Evolutionary conservation across 2,113 vertebrate genomes (phyloP).

Genomic region (rabbit (Oryctolagus cuniculus)): mOryCun1.1 NC_091434.1:110657501-110658000

Average conservation of each 20-base stretch:
- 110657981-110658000: neutral
- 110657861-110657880: too few relatives aligned
- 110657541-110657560: neutral
- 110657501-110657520: neutral
- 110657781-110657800: neutral
- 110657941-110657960: neutral
- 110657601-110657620: neutral
- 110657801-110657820: neutral
- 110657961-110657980: neutral
- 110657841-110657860: constrained; percentile 17
- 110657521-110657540: neutral
- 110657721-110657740: neutral
- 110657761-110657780: neutral
- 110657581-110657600: neutral
- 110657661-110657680: too few relatives aligned
- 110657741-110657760: neutral
- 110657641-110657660: neutral
- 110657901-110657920: neutral
- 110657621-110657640: neutral
- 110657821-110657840: neutral
- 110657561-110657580: neutral
- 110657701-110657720: neutral
- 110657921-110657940: neutral
- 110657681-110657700: too few relatives aligned
- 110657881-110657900: too few relatives aligned